Percentiles rank a stretch among this genome's conserved stretches.
These are phyloP conservation scores for Megalurothrips usitatus DNA, from an alignment of 2,888 invertebrate species.

Conservation along the genomic window DNA sequence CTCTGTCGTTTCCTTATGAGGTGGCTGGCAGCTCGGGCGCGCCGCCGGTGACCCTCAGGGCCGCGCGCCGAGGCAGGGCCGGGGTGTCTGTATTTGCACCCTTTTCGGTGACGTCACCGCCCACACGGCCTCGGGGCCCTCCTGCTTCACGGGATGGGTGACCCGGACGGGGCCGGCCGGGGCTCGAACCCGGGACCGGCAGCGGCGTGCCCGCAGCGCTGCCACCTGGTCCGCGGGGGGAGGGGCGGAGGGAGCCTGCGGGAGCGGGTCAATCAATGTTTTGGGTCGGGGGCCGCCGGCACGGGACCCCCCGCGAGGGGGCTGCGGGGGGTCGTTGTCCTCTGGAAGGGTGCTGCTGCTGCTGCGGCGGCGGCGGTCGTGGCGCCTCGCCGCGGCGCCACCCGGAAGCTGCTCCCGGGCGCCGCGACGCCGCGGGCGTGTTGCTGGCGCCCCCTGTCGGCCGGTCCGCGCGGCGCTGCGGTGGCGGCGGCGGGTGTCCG, in stretches of 20 bases:
- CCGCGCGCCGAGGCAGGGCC: too few relatives aligned
- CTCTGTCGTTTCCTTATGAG: too few relatives aligned
- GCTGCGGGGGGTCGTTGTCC: constrained; percentile 21
- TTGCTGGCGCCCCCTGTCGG: not conserved
- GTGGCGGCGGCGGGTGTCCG: constrained; percentile 31
- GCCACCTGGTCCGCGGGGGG: not conserved
- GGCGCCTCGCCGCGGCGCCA: not conserved
- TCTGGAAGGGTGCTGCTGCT: not conserved
- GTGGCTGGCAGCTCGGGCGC: not conserved
- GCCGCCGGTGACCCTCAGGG: not conserved
- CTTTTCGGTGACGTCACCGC: too few relatives aligned
- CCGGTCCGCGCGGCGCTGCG: not conserved
- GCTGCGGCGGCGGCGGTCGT: not conserved
- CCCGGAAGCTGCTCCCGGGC: not conserved
- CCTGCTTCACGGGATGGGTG: not conserved
- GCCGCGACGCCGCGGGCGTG: not conserved
- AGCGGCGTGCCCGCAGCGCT: not conserved
- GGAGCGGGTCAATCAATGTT: constrained; percentile 39
- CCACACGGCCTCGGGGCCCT: too few relatives aligned
- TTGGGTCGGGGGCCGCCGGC: constrained; percentile 41
- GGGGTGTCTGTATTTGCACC: too few relatives aligned
- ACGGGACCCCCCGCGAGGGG: not conserved
- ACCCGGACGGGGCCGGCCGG: not conserved
- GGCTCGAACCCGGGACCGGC: not conserved
- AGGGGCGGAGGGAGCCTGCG: constrained; percentile 42